Percentiles rank a stretch among this genome's conserved stretches.
phyloP scores from a whole-genome alignment of 2,113 vertebrate genomes.

The Scolopax mira region DNA sequence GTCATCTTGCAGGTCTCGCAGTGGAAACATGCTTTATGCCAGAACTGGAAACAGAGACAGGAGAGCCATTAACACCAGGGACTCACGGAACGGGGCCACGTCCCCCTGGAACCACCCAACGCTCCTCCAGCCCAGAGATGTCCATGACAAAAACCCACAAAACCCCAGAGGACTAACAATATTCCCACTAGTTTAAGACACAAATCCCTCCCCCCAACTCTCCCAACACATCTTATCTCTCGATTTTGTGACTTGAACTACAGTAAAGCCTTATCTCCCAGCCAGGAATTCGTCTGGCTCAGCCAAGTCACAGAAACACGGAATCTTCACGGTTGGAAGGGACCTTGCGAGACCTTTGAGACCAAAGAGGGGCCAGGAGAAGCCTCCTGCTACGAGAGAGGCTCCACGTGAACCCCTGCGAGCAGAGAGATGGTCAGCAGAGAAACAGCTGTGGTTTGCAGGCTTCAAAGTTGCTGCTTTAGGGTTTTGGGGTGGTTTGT shows the following conservation, averaged over 20 bases:
- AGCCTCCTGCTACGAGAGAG: fast-evolving
- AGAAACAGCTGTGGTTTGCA: neutral
- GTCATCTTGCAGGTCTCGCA: conserved; percentile 87
- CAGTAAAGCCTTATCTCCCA: neutral
- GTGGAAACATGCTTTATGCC: conserved; percentile 85
- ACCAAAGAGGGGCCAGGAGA: fast-evolving
- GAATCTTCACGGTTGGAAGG: too few species aligned
- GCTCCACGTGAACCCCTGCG: neutral
- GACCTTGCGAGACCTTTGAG: too few species aligned
- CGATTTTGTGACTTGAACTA: too few species aligned
- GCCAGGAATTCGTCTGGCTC: neutral
- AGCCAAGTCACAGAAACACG: too few species aligned
- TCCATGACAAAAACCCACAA: too few species aligned
- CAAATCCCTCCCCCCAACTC: fast-evolving
- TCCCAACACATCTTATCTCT: neutral
- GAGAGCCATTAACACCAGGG: fast-evolving
- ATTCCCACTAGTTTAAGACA: fast-evolving
- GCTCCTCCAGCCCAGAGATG: neutral
- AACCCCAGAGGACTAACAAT: fast-evolving
- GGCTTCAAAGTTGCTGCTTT: neutral
- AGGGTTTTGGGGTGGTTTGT: neutral
- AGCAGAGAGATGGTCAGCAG: neutral
- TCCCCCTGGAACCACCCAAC: fast-evolving
- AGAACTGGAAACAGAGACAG: conserved; percentile 66
- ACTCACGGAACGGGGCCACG: neutral